Base-by-base conservation (phyloP, 2,113 vertebrate species). In the Struthidea cinerea region DNA sequence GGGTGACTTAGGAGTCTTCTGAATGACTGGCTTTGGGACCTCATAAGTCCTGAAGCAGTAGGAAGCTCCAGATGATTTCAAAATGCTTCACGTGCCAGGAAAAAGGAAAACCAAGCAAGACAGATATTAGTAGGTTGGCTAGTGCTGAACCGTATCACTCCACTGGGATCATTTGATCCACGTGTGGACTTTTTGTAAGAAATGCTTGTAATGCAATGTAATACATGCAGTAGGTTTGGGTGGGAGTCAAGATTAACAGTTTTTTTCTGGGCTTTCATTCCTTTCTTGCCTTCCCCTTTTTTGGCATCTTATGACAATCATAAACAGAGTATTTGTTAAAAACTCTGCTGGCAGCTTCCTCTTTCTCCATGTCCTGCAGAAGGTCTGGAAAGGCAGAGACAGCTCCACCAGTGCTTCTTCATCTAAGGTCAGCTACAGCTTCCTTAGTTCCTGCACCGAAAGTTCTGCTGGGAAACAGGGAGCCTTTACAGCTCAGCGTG, bases 41-140 rank as follows among this genome's bases (percentile, higher is more conserved):
- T 94, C 1, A 0, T 55, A 74, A 67, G 56, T 81, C 76, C 60
- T 95, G 73, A 63, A 68, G 73, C 69, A 82, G 73, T 28, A 87
- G 76, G 80, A 84, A 92, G 71, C 16, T 90, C 47, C 86, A 77
- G 65, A 84, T 93, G 55, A 94, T 89, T 96, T 90, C 39, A 75
- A 59, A 89, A 60, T 68, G 60, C 42, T 93, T 77, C 52, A 47
- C 0, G 7, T 90, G 83, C 80, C 94, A 93, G 79, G 63, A 87
- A 53, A 92, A 85, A 47, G 33, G 76, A n/a, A 92, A 86, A 87
- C 57, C 20, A 86, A 97, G 60, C 37, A 86, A 75, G 59, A 52
- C 68, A 71, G 70, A 77, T 88, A 65, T 57, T 83, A 69, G 67
- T 33, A 73, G 28, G 53, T 33, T 93, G 83, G 79, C 83, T 69